phyloP scores from a whole-genome alignment of 2,113 vertebrate genomes.

The Odocoileus hemionus region DNA sequence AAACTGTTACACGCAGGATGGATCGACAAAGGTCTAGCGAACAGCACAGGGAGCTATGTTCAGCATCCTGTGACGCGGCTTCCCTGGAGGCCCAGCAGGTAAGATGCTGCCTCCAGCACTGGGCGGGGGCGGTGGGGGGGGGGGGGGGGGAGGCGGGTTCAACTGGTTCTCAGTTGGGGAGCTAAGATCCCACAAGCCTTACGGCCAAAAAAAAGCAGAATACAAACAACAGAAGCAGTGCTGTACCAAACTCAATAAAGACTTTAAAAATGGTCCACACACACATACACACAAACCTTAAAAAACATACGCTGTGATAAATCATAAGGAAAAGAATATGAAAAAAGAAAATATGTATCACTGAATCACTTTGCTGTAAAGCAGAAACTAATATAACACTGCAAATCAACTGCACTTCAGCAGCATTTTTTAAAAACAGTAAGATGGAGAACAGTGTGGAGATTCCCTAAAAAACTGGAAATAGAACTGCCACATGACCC shows the following conservation, averaged over 20 bases:
- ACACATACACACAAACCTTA: neutral
- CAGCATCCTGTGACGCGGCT: neutral
- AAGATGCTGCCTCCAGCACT: neutral
- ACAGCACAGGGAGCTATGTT: neutral
- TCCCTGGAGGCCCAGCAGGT: neutral
- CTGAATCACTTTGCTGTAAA: neutral
- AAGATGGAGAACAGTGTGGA: neutral
- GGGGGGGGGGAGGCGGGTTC: neutral
- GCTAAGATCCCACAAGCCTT: neutral
- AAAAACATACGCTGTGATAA: neutral
- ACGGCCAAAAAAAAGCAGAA: neutral
- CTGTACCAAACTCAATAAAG: neutral
- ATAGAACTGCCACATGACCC: too few species aligned
- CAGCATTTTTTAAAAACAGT: neutral
- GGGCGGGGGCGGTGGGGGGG: fast-evolving
- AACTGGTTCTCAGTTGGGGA: neutral
- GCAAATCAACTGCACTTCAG: neutral
- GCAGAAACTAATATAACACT: neutral
- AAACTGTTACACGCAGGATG: neutral
- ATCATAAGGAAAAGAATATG: neutral
- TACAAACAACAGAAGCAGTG: neutral
- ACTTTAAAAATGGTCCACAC: neutral
- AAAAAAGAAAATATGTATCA: neutral
- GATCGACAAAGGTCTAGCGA: neutral
- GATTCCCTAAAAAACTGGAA: too few species aligned